Conservation (phyloP, 2,888 invertebrate species). For the Ypsolopha sequella region DNA sequence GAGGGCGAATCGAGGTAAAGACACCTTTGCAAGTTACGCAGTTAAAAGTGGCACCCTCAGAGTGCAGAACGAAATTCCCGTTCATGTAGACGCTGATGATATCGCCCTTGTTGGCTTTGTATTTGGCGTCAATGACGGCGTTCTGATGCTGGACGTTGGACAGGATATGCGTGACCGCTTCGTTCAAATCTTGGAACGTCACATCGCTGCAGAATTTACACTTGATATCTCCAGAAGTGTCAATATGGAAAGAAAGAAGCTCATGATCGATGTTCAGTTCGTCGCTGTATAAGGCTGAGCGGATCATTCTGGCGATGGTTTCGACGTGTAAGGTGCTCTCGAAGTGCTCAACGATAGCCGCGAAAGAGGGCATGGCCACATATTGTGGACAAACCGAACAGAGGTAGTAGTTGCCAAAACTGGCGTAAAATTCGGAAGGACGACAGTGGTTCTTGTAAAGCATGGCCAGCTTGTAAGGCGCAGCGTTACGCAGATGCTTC, state of each 20-base stretch:
- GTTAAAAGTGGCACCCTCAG: slow-evolving; percentile 42
- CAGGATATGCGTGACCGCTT: slow-evolving; percentile 38
- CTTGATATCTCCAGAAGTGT: slow-evolving; percentile 22
- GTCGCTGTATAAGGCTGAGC: slow-evolving; percentile 29
- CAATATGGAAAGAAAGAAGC: slow-evolving; percentile 30
- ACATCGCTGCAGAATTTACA: slow-evolving; percentile 43
- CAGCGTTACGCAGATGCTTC: slow-evolving; percentile 58
- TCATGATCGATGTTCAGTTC: slow-evolving; percentile 23
- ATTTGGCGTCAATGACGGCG: slow-evolving; percentile 28
- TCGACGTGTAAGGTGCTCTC: slow-evolving; percentile 46
- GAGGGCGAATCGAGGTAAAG: slow-evolving; percentile 47
- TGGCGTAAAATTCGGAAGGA: slow-evolving; percentile 54
- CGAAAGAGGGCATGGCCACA: slow-evolving; percentile 49
- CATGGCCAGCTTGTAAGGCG: slow-evolving; percentile 45
- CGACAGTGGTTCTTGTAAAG: slow-evolving; percentile 54
- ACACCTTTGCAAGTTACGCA: slow-evolving; percentile 41
- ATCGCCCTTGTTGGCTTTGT: slow-evolving; percentile 37
- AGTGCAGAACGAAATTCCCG: slow-evolving; percentile 47
- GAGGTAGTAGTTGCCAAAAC: slow-evolving; percentile 57
- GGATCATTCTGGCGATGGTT: slow-evolving; percentile 39
- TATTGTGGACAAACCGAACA: slow-evolving; percentile 49
- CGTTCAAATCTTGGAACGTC: slow-evolving; percentile 26
- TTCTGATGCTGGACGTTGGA: slow-evolving; percentile 43
- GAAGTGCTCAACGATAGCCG: slow-evolving; percentile 54
- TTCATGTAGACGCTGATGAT: slow-evolving; percentile 58